A percentile compares a stretch with the other conserved stretches of the same genome.
Conservation (phyloP, 2,797 vertebrate species). For the Phyllotis vaccarum region DNA sequence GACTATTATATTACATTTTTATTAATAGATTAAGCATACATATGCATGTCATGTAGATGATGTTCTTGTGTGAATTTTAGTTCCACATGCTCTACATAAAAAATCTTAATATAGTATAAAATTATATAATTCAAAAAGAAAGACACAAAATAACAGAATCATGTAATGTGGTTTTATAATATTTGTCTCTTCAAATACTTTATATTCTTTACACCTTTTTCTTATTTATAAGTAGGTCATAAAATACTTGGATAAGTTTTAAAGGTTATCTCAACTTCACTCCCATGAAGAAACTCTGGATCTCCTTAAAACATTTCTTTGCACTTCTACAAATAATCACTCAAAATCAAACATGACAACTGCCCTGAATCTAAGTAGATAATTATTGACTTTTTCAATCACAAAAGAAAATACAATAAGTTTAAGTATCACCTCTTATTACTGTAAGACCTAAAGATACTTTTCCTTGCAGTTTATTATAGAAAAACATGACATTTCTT, state of each 20-base stretch:
- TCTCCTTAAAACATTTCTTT: background rate
- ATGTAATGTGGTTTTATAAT: background rate
- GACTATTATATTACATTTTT: background rate
- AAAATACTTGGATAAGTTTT: background rate
- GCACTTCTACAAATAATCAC: background rate
- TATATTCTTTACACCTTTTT: background rate
- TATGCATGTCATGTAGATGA: fast-evolving
- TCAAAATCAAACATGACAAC: constrained; percentile 3
- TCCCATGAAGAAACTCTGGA: background rate
- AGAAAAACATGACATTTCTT: constrained; percentile 65
- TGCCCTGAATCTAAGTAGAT: background rate
- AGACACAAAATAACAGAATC: background rate
- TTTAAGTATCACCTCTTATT: constrained; percentile 62
- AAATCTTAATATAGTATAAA: background rate
- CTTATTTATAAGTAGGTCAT: background rate
- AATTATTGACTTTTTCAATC: constrained; percentile 45
- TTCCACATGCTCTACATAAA: background rate
- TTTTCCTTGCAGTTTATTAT: constrained; percentile 70
- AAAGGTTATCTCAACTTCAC: background rate
- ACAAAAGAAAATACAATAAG: constrained; percentile 58
- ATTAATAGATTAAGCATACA: background rate
- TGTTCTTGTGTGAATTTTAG: background rate
- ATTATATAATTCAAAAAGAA: background rate
- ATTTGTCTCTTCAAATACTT: constrained; percentile 38
- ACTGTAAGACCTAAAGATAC: constrained; percentile 26